These are phyloP conservation scores for Cephus pulcher DNA, from an alignment of 2,888 invertebrate genomes.

Conservation along the genomic window DNA sequence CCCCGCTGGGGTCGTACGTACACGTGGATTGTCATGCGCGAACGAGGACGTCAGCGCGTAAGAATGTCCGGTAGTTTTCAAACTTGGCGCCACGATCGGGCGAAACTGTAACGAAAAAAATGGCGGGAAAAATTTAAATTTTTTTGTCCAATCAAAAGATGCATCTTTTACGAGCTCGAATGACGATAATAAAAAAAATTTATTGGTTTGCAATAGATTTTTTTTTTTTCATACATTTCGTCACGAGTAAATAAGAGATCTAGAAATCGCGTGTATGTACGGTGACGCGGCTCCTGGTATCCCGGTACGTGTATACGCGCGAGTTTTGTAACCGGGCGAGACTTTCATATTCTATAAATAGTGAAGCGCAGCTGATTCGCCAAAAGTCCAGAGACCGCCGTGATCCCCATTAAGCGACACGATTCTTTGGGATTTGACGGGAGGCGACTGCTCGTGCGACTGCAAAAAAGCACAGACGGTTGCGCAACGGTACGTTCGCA, in stretches of 20 bases:
- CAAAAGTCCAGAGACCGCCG: conserved; percentile 17
- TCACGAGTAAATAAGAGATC: neutral
- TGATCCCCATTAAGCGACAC: neutral
- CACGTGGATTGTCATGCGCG: neutral
- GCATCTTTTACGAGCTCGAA: neutral
- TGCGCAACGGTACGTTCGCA: conserved; percentile 31
- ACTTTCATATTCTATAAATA: conserved; percentile 45
- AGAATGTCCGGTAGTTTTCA: no score
- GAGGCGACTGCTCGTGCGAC: neutral
- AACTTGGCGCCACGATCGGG: neutral
- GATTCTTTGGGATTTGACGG: neutral
- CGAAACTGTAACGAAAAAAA: neutral
- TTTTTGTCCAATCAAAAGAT: neutral
- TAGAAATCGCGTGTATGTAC: neutral
- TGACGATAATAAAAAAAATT: no score
- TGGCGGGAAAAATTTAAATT: neutral
- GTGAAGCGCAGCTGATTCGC: conserved; percentile 29
- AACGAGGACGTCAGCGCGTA: neutral
- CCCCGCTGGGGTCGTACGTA: neutral
- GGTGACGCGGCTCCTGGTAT: neutral
- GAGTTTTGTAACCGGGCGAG: conserved; percentile 18
- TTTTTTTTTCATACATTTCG: no score
- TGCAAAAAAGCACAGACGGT: conserved; percentile 2
- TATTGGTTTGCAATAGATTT: no score
- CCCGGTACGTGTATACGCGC: neutral